Evolutionary conservation across 2,888 invertebrate species (phyloP), one percentile per base, ranked within the genome.

Genomic region (Mythimna pallens): DNA sequence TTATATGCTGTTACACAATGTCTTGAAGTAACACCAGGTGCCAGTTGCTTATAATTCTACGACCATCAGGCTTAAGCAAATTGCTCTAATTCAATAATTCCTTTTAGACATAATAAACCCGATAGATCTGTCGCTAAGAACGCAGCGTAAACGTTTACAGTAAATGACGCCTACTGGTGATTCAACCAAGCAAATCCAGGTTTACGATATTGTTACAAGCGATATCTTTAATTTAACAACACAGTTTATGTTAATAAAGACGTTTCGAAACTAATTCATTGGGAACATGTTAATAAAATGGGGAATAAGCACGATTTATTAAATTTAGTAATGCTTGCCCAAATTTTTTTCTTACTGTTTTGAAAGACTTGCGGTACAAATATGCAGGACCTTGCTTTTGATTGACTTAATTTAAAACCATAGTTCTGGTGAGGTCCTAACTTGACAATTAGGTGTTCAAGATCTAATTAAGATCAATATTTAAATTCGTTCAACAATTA

Each of bases 211-310:
- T 87, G 88, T 89, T 89, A 88, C 89, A 87, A 85, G 83, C 86
- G 76, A 89, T 90, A 91, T 87, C 86, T 90, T 90, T 90, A 89
- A 90, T 90, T 91, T 92, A 88, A 90, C 82, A 84, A 86, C 83
- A 78, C 84, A 80, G 72, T 83, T 84, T 83, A 85, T 85, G 81
- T 81, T 88, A 84, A 91, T 88, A 88, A 85, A 89, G 89, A 88
- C 86, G 82, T 89, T 89, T 82, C 72, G 75, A 80, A 82, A 81
- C 25, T 20, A 71, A 82, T 79, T 80, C 79, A 77, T 79, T 30
- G 57, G 43, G 70, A 73, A 65, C 59, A 58, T 65, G 34, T 25
- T 62, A 25, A 68, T 80, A 54, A 61, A 73, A 67, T 52, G 65
- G 52, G 7, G 6, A 75, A 65, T 77, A 73, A 69, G 75, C 63